Conservation (phyloP, 2,113 vertebrate genomes). For the Oreochromis aureus region DNA sequence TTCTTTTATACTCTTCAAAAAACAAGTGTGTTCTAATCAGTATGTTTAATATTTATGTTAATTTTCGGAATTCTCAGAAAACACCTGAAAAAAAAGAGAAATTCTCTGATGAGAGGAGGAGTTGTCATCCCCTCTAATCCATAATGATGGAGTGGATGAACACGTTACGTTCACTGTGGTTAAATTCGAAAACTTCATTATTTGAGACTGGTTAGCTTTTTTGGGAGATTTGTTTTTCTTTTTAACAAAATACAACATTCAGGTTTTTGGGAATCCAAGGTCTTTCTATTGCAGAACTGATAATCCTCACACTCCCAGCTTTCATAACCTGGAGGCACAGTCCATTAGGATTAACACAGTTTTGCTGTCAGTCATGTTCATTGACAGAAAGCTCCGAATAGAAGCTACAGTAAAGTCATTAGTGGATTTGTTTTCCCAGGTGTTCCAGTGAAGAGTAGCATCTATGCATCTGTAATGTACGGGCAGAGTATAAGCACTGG, state of each 20-base stretch:
- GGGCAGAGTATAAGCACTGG: background rate
- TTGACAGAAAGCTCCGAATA: background rate
- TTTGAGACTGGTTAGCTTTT: background rate
- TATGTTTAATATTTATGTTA: background rate
- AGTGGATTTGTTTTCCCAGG: background rate
- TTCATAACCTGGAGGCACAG: background rate
- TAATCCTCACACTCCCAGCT: background rate
- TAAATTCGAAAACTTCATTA: background rate
- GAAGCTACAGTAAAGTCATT: background rate
- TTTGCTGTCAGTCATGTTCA: background rate
- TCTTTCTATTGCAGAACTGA: background rate
- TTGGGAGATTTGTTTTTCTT: background rate
- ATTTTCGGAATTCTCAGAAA: background rate
- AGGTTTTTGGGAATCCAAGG: background rate
- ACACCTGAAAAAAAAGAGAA: background rate
- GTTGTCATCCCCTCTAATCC: background rate
- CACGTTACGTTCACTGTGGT: background rate
- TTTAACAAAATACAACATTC: background rate
- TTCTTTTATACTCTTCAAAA: background rate
- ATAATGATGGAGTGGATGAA: background rate
- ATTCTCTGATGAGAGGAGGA: background rate
- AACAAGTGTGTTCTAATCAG: background rate
- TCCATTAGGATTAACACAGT: background rate
- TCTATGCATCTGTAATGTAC: background rate
- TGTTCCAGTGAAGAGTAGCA: background rate